Evolutionary conservation across 2,888 invertebrate species (phyloP), one percentile per base, ranked within the genome.

Genomic region (Drymonia ruficornis): DNA sequence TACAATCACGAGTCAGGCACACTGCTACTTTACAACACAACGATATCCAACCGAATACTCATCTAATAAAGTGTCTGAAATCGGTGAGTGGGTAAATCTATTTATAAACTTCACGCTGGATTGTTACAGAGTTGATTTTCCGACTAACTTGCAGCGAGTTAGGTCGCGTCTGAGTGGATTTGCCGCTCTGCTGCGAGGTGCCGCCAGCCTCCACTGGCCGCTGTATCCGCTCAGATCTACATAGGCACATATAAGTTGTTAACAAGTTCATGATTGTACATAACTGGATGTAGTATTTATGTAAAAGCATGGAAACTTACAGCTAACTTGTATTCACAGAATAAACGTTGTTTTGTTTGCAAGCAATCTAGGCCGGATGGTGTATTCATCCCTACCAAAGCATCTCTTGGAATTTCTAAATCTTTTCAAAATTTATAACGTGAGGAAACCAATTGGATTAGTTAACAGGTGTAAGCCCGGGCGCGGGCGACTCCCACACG

Each of bases 41-140:
- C 5, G 11, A 38, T 38, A 38, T 38, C n/a, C n/a, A 38, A n/a
- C 38, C 38, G 6, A 38, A 9, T 13, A 5, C 23, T 5, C 23
- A 40, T 16, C 16, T 7, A 40, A 40, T 16, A 9, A 9, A 40
- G 15, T n/a, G 38, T 38, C 8, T 15, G 3, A 40, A 40, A 16
- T 40, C 40, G 16, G 16, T 34, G 9, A 2, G 7, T 42, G 40
- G 1, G 1, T 18, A 15, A 12, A 23, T 13, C 1, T 42, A 19
- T 12, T 19, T 43, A 15, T 44, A 23, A 13, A 13, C 44, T 42
- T 3, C 44, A 46, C 29, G 15, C 8, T 29, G 46, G 46, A 29
- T n/a, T 8, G 46, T 46, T 46, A 29, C 2, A 3, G 46, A 46
- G 29, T 46, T 15, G 11, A 46, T 28, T 46, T 46, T 46, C 46